These are phyloP conservation scores for Halocaridina rubra DNA, from an alignment of 2,888 invertebrate species.

Conservation along the genomic window DNA sequence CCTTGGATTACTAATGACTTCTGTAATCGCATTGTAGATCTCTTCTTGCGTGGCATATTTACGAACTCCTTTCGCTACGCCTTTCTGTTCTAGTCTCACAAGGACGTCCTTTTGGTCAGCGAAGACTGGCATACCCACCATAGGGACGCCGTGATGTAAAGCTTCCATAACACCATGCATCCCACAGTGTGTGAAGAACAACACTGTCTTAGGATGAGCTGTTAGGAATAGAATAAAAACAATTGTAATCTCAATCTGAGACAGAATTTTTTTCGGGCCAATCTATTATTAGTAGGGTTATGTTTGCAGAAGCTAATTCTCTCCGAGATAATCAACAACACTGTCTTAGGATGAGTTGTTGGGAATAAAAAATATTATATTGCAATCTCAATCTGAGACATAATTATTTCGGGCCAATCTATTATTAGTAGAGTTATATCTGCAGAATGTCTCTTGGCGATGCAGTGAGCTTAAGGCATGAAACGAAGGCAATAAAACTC, in stretches of 20 bases:
- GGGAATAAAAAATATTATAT: neutral
- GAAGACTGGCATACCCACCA: slow-evolving; percentile 69
- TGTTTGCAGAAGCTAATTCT: no score
- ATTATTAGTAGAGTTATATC: no score
- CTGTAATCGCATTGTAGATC: slow-evolving; percentile 64
- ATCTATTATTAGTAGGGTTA: no score
- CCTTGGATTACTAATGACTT: slow-evolving; percentile 65
- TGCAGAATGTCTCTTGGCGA: no score
- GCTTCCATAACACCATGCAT: slow-evolving; percentile 70
- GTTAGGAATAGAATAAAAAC: neutral
- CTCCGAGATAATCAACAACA: no score
- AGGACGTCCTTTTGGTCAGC: slow-evolving; percentile 69
- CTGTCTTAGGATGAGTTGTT: slow-evolving; percentile 68
- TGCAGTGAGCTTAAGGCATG: no score
- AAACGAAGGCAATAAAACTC: no score
- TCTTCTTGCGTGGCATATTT: slow-evolving; percentile 65
- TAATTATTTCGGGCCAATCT: no score
- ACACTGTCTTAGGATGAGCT: slow-evolving; percentile 68
- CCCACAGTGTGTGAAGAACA: slow-evolving; percentile 70
- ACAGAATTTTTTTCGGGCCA: no score
- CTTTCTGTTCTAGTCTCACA: slow-evolving; percentile 66
- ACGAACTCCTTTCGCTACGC: slow-evolving; percentile 65
- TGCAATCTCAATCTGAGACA: no score
- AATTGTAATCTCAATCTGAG: no score
- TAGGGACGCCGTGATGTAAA: slow-evolving; percentile 68